phyloP scores from a whole-genome alignment of 2,888 invertebrate genomes.

The Lycaena phlaeas region DNA sequence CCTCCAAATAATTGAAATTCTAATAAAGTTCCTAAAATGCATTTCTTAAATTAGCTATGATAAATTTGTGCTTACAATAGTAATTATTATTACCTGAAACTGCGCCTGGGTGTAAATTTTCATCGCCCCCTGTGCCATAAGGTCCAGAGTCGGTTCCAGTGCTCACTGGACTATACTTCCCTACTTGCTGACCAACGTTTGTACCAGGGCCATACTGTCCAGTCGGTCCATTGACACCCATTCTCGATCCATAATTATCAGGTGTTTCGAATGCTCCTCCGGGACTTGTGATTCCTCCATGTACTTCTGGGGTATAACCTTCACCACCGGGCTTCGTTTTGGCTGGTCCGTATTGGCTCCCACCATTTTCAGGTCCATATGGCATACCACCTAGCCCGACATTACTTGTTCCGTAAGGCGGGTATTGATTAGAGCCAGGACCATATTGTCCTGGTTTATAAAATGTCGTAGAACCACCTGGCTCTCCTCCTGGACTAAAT shows the following conservation, averaged over 20 bases:
- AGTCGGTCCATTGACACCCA: slow-evolving; percentile 9
- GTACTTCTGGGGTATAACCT: slow-evolving; percentile 12
- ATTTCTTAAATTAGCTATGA: not conserved
- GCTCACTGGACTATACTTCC: too few relatives aligned
- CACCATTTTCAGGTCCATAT: too few relatives aligned
- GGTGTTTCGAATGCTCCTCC: slow-evolving; percentile 12
- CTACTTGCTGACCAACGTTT: not conserved
- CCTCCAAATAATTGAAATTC: too few relatives aligned
- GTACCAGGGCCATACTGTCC: slow-evolving; percentile 15
- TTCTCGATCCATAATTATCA: slow-evolving; percentile 10
- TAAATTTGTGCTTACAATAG: not conserved
- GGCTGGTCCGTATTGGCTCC: too few relatives aligned
- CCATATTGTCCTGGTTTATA: slow-evolving; percentile 11
- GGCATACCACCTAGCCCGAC: slow-evolving; percentile 6
- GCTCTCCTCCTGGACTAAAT: slow-evolving; percentile 6
- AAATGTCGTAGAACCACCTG: slow-evolving; percentile 12
- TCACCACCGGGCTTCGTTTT: slow-evolving; percentile 13
- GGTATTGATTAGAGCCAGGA: too few relatives aligned
- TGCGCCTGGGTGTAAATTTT: not conserved
- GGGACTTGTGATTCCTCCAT: slow-evolving; percentile 12
- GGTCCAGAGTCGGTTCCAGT: slow-evolving; percentile 14
- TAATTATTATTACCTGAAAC: not conserved
- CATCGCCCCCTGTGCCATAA: slow-evolving; percentile 1
- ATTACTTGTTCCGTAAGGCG: too few relatives aligned
- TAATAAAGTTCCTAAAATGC: not conserved